A percentile compares a stretch with the other conserved stretches of the same genome.
Evolutionary conservation across 1,140 invertebrate genomes (phyloP).

Genomic region (Proctacanthus coquilletti): DNA sequence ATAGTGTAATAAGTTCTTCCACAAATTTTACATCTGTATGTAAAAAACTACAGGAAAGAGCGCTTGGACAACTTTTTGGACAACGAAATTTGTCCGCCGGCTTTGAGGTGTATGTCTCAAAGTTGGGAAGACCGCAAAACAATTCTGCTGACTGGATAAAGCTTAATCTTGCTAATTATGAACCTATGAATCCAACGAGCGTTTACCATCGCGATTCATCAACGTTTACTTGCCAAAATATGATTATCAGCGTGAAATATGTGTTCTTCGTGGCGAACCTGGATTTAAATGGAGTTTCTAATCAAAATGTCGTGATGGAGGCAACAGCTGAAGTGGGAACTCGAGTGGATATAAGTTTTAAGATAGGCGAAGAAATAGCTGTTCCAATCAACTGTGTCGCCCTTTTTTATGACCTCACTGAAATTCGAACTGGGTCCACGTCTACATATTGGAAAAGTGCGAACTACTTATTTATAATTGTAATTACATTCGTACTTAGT

Average conservation of each 20-base stretch:
- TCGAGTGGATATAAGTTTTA: conserved; percentile 20
- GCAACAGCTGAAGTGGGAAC: conserved; percentile 14
- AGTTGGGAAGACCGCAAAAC: conserved; percentile 17
- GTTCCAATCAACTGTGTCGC: too few relatives aligned
- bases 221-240: conserved; percentile 20
- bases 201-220: conserved; percentile 10
- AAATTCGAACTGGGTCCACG: too few relatives aligned
- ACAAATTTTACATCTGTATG: conserved; percentile 19
- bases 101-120: conserved; percentile 13
- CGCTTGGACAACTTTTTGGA: conserved; percentile 14
- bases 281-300: conserved; percentile 7
- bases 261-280: conserved; percentile 16
- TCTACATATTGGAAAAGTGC: too few relatives aligned
- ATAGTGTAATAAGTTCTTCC: conserved; percentile 2
- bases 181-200: conserved; percentile 10
- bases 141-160: conserved; percentile 14
- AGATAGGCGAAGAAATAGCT: conserved; percentile 14
- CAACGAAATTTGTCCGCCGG: conserved; percentile 8
- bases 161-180: conserved; percentile 10
- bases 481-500: too few relatives aligned
- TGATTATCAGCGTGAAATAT: conserved; percentile 17
- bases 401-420: too few relatives aligned
- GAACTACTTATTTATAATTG: too few relatives aligned
- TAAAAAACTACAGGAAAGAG: conserved; percentile 11
- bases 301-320: conserved; percentile 16